Percentiles rank a stretch among this genome's conserved stretches.
phyloP scores from a whole-genome alignment of 2,888 invertebrate genomes.

The Pristionchus maxplancki region DNA sequence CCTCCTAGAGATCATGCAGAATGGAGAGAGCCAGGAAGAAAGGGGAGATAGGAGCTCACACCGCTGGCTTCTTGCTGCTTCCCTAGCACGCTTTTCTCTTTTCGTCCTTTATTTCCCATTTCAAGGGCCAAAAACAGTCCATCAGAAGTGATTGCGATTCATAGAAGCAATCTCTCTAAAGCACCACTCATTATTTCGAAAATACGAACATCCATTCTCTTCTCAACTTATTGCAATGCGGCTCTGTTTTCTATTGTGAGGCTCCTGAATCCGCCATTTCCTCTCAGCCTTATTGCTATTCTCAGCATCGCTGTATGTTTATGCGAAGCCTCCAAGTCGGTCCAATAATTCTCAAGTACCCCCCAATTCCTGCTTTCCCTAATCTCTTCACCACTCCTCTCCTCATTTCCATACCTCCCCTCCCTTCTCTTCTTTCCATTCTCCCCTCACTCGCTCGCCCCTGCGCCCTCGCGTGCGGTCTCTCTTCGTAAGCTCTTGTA shows the following conservation, averaged over 20 bases:
- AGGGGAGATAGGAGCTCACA: neutral
- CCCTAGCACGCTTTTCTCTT: neutral
- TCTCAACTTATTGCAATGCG: neutral
- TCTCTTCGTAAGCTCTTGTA: neutral
- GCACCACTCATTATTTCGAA: neutral
- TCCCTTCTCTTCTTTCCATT: neutral
- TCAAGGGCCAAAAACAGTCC: neutral
- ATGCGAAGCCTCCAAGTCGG: neutral
- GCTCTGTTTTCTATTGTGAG: neutral
- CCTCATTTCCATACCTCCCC: conserved; percentile 2
- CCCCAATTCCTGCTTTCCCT: neutral
- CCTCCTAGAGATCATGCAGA: neutral
- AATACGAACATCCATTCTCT: neutral
- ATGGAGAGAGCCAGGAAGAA: neutral
- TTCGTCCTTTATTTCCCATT: neutral
- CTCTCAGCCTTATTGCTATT: too few relatives aligned
- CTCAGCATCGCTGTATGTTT: too few relatives aligned
- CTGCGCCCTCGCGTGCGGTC: conserved; percentile 12
- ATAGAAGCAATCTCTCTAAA: neutral
- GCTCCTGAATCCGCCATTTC: neutral
- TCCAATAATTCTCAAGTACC: neutral
- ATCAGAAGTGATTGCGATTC: neutral
- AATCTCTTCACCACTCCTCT: neutral
- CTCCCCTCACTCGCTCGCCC: neutral
- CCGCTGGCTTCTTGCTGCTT: neutral